phyloP scores from a whole-genome alignment of 30 jellyfish, hydroid and myxozoan genomes.

The Calvadosia cruxmelitensis region DNA sequence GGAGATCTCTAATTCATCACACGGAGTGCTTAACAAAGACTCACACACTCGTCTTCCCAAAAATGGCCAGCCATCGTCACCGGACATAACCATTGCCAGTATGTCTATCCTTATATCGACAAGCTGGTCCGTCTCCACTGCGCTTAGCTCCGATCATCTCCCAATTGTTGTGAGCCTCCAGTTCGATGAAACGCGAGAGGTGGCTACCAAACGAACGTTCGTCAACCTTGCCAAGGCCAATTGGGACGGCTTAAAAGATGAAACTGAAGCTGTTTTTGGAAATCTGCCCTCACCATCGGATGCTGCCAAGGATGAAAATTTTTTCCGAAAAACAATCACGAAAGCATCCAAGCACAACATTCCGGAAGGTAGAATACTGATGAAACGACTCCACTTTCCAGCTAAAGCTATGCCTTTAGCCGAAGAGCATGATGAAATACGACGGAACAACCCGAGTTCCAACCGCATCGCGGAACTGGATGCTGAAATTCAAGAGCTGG shows the following conservation, averaged over 20 bases:
- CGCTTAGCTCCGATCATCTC: not conserved
- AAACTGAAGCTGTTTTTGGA: too few relatives aligned
- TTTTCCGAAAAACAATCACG: not conserved
- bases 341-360: not conserved
- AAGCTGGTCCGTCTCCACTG: not conserved
- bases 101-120: not conserved
- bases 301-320: not conserved
- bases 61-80: not conserved
- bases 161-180: not conserved
- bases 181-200: too few relatives aligned
- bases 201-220: too few relatives aligned
- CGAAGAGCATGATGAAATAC: not conserved
- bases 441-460: not conserved
- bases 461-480: not conserved
- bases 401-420: not conserved
- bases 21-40: too few relatives aligned
- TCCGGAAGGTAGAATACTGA: not conserved
- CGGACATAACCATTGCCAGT: not conserved
- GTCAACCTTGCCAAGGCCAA: not conserved
- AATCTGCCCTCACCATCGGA: too few relatives aligned
- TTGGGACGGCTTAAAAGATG: not conserved
- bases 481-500: not conserved
- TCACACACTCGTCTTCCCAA: not conserved
- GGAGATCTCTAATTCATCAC: too few relatives aligned
- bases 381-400: too few relatives aligned